Evolutionary conservation across 2,113 vertebrate species (phyloP), one percentile per base, ranked within the genome.

Genomic region (Thamnaconus septentrionalis): DNA sequence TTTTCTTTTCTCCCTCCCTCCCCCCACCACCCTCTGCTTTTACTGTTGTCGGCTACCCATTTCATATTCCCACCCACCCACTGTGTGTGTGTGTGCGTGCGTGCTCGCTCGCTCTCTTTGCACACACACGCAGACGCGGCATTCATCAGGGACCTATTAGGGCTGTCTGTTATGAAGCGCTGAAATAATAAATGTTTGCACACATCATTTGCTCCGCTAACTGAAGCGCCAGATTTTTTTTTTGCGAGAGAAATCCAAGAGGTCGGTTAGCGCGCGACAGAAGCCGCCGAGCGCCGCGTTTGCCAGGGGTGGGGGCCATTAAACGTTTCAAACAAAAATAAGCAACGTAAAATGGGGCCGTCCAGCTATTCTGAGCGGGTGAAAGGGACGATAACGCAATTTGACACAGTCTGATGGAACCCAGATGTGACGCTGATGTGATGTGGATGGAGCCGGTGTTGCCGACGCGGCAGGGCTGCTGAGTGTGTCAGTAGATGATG

Each of bases 121-220:
- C 80, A 62, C 78, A 81, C 56, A 69, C 57, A 65, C 71, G 49
- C 61, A 83, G 65, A 85, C 72, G 61, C 10, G 56, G 69, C 64
- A 74, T 80, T 86, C 89, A 90, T 90, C 77, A 49, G 89, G 89
- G 91, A 92, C 91, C 87, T 81, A 92, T 93, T 92, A 92, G 81
- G 81, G 75, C 63, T 78, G 86, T 89, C 85, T 88, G 87, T 84
- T 91, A 91, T 91, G 90, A 90, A 88, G 89, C 80, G 84, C 74
- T 88, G 78, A 88, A 88, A 91, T 86, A 87, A 90, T 86, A 89
- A 83, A 83, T 82, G 76, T 57, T 74, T 67, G 53, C 87, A 79
- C 71, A 82, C 79, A 82, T 76, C 69, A 86, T 90, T 88, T 89
- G 86, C 81, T 52, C 70, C 76, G 80, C 79, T 84, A 84, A 82